A percentile compares a stretch with the other conserved stretches of the same genome.
Conservation (phyloP, 2,113 vertebrate species). For the Apodemus speciosus region DNA sequence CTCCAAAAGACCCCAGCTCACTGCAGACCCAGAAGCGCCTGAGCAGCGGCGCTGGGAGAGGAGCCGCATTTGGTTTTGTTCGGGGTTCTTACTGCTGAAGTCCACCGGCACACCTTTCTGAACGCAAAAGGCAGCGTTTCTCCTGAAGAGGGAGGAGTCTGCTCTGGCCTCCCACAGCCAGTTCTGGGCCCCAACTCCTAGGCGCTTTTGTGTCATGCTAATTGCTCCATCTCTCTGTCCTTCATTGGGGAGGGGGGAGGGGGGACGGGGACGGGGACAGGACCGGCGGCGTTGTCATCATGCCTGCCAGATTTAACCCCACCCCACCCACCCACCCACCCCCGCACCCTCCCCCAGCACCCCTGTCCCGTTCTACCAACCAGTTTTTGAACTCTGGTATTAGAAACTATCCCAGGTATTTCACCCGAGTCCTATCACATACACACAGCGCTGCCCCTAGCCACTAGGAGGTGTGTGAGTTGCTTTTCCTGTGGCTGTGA, state of each 20-base stretch:
- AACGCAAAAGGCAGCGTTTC: not conserved
- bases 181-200: not conserved
- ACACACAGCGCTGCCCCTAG: not conserved
- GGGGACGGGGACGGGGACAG: too few relatives aligned
- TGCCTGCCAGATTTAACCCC: not conserved
- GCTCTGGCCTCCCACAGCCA: not conserved
- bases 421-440: not conserved
- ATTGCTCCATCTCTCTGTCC: constrained; percentile 2
- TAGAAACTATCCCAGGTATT: not conserved
- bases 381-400: not conserved
- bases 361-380: too few relatives aligned
- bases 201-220: not conserved
- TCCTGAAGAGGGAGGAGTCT: not conserved
- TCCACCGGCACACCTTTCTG: constrained; percentile 8
- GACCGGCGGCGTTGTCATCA: not conserved
- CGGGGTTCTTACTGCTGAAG: not conserved
- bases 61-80: constrained; percentile 17
- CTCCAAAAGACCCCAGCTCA: not conserved
- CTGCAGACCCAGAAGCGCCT: not conserved
- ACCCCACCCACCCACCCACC: too few relatives aligned
- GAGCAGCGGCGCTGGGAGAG: fast-evolving
- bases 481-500: not conserved
- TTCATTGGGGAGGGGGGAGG: too few relatives aligned
- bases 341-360: too few relatives aligned
- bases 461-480: not conserved